Evolutionary conservation across 2,797 vertebrate genomes (phyloP), one percentile per base, ranked within the genome.

Genomic region (Pipistrellus kuhlii): DNA sequence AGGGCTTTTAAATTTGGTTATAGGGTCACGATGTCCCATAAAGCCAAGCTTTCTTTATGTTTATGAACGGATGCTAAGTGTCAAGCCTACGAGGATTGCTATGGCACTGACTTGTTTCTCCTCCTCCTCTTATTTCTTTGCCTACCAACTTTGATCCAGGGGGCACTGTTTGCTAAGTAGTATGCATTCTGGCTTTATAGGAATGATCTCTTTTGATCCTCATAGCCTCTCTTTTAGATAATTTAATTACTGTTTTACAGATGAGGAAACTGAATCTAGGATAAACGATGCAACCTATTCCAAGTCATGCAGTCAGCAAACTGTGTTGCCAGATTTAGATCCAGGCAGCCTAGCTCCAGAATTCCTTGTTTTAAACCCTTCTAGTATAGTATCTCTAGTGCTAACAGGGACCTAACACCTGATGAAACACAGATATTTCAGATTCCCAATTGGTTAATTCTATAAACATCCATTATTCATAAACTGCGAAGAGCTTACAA

Each of bases 51-150:
- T 32, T 66, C 38, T 48, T 57, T 32, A 62, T 30, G 55, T 46
- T 85, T 72, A 0, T 0, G 30, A n/a, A 2, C 4, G 2, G 23
- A 15, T 48, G 6, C n/a, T 2, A 30, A 32, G 11, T 0, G 1
- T 5, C 2, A 4, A 46, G 30, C 5, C 38, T 32, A 0, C 2
- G 20, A 6, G 23, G 0, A 12, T 8, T 10, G 3, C 38, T 18
- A 1, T 14, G 17, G 14, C 0, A 2, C 5, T 44, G 35, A 6
- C 35, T 27, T 4, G 8, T 5, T 46, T 2, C 6, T 25, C 17
- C 5, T 35, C 27, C 17, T 51, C 30, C 21, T 23, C 4, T 3
- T 44, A n/a, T 5, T 20, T 1, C 10, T 21, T 0, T 41, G 66
- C 4, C 44, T 44, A 8, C 17, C 27, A 18, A 41, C 68, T 84